These are phyloP conservation scores for Tribolium madens DNA, from an alignment of 1,140 invertebrate genomes.

Conservation along the genomic window DNA sequence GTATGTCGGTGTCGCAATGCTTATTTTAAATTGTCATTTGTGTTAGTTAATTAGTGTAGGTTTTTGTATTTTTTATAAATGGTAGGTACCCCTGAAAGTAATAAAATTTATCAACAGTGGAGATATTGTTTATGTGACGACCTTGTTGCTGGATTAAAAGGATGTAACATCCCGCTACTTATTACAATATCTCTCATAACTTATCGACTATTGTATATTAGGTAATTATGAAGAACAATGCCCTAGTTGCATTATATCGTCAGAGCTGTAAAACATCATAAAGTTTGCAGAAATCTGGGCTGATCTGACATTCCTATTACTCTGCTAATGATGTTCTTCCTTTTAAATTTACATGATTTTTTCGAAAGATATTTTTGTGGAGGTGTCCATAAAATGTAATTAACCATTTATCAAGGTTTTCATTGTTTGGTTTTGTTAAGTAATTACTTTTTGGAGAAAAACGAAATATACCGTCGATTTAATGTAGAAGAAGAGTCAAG, in stretches of 20 bases:
- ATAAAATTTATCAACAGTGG: conserved; percentile 19
- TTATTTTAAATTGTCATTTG: not conserved
- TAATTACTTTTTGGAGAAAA: not conserved
- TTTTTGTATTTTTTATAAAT: conserved; percentile 4
- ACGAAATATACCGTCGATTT: not conserved
- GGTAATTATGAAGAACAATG: conserved; percentile 27
- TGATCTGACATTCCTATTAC: not conserved
- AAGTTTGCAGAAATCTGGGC: conserved; percentile 3
- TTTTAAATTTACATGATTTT: not conserved
- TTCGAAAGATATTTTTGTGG: not conserved
- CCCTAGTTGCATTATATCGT: conserved; percentile 6
- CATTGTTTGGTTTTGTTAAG: not conserved
- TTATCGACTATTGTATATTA: conserved; percentile 22
- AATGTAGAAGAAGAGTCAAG: too few species aligned
- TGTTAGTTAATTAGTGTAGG: conserved; percentile 16
- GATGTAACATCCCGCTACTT: conserved; percentile 18
- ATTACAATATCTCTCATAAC: conserved; percentile 27
- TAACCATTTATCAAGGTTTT: not conserved
- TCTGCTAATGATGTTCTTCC: conserved; percentile 9
- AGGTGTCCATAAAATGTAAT: not conserved
- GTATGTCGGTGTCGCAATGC: not conserved
- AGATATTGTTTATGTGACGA: not conserved
- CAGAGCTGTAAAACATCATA: not conserved
- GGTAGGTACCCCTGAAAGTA: not conserved
- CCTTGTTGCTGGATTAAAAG: conserved; percentile 1